Evolutionary conservation across 2,113 vertebrate species (phyloP).

Genomic region (Oryzias curvinotus): DNA sequence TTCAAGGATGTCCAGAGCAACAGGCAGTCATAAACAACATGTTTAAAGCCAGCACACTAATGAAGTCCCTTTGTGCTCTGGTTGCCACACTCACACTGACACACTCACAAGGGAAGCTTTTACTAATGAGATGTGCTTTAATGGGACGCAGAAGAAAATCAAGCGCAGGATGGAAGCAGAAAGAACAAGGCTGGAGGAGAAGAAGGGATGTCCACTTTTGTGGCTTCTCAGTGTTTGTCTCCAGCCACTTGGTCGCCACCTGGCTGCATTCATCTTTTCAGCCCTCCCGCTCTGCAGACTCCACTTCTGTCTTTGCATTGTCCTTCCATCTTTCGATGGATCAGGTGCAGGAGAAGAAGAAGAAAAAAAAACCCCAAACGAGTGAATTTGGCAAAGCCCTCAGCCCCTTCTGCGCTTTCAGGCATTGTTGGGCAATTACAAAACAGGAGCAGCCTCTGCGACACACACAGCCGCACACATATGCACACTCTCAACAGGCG

Average conservation of each 20-base stretch:
- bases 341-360: constrained; percentile 29
- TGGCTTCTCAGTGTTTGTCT: constrained; percentile 13
- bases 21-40: constrained; percentile 51
- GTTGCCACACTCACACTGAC: constrained; percentile 10
- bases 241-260: too few relatives aligned
- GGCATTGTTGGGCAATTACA: constrained; percentile 50
- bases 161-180: constrained; percentile 22
- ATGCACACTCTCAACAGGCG: constrained; percentile 32
- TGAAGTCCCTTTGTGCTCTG: constrained; percentile 64
- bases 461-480: constrained; percentile 26
- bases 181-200: constrained; percentile 42
- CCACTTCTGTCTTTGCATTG: not conserved
- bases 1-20: constrained; percentile 56
- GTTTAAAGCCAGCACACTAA: constrained; percentile 58
- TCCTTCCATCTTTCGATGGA: constrained; percentile 15
- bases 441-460: constrained; percentile 35
- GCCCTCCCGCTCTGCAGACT: not conserved
- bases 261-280: not conserved
- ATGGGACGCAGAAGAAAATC: constrained; percentile 34
- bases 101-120: constrained; percentile 32
- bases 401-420: constrained; percentile 38
- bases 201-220: constrained; percentile 25
- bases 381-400: constrained; percentile 7
- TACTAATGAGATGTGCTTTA: constrained; percentile 55
- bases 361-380: not conserved